Conservation (phyloP, 2,888 invertebrate species). For the Caenorhabditis panamensis region DNA sequence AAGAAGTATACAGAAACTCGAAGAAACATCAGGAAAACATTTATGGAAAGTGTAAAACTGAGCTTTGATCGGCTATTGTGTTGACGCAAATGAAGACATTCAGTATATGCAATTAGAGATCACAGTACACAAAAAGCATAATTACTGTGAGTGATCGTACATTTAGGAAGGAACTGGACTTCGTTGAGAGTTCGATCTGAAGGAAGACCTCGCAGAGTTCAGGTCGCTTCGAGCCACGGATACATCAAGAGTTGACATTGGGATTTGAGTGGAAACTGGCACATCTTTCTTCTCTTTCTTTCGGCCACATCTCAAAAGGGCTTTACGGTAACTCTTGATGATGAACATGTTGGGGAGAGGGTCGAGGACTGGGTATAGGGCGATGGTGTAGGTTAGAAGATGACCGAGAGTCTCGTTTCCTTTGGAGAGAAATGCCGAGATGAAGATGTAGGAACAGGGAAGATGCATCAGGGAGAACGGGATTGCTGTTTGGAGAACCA, state of each 20-base stretch:
- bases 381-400: constrained; percentile 1
- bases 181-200: too few relatives aligned
- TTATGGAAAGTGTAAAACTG: not conserved
- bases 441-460: constrained; percentile 16
- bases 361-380: constrained; percentile 8
- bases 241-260: not conserved
- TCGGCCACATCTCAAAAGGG: not conserved
- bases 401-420: not conserved
- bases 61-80: not conserved
- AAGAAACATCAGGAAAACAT: constrained; percentile 35
- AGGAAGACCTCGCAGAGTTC: not conserved
- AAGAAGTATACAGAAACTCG: constrained; percentile 11
- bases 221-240: not conserved
- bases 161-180: too few relatives aligned
- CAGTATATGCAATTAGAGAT: too few relatives aligned
- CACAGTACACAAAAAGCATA: too few relatives aligned
- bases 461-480: constrained; percentile 48
- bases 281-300: not conserved
- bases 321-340: constrained; percentile 15
- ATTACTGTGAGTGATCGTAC: too few relatives aligned
- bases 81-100: too few relatives aligned
- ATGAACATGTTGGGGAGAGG: constrained; percentile 24
- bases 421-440: not conserved
- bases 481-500: constrained; percentile 40
- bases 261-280: not conserved